Evolutionary conservation across 2,888 invertebrate species (phyloP), one percentile per base, ranked within the genome.

Genomic region (Ochropacha duplaris): DNA sequence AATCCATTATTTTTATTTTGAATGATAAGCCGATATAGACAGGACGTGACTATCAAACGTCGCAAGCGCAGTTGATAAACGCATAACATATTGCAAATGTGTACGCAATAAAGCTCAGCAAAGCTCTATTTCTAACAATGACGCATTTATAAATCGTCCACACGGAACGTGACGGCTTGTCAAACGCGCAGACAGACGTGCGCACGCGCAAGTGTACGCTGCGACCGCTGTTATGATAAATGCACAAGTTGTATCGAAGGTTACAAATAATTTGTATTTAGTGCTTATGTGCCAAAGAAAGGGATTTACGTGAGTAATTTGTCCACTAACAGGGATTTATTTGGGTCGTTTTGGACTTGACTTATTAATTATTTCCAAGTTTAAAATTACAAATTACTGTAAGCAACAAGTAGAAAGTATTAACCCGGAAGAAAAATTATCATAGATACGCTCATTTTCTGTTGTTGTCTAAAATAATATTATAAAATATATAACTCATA

Each of bases 161-260:
- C 55, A 64, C 55, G 54, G 54, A 60, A 68, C 70, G 66, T 65
- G 63, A 68, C 61, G 64, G 64, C 66, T 66, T 72, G 68, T 69
- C 66, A 65, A 60, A 61, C 56, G 50, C 57, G 61, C 58, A 59
- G 57, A 61, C 59, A 57, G 56, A 65, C 59, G 57, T 59, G 58
- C 61, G 55, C 62, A 55, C 28, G 58, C 62, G 63, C 58, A 62
- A 52, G 49, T 57, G 28, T 19, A 26, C 54, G 49, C 31, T 49
- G 49, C 49, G 50, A 31, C 49, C 22, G 24, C 26, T 54, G 14
- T 22, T 11, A 19, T 50, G 49, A 22, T 34, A 36, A 56, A 44
- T 44, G 44, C 44, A 44, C 44, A 19, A 44, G 44, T 19, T 16
- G 44, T 44, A 44, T 44, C 44, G 44, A 44, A 44, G 44, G 44